Evolutionary conservation across 2,113 vertebrate species (phyloP).

Genomic region (Speoplatyrhinus poulsoni): DNA sequence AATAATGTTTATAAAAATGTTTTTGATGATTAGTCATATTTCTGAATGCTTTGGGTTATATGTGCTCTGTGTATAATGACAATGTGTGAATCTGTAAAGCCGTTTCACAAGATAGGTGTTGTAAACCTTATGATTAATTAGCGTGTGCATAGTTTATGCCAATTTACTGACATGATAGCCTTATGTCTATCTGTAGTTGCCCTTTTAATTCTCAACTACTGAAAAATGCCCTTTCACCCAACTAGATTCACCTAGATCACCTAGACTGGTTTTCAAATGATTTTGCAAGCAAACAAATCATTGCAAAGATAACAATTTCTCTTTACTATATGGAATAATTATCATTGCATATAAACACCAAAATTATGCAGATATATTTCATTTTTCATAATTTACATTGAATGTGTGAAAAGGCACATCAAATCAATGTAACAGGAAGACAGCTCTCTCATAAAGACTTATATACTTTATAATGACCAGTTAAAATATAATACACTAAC

Average conservation of each 20-base stretch:
- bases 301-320: constrained; percentile 19
- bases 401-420: constrained; percentile 68
- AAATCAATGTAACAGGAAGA: constrained; percentile 47
- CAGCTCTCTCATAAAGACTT: constrained; percentile 55
- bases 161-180: neutral
- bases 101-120: too few relatives aligned
- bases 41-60: too few relatives aligned
- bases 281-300: neutral
- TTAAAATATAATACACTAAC: constrained; percentile 38
- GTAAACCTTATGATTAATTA: neutral
- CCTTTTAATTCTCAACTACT: neutral
- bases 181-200: neutral
- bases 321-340: constrained; percentile 46
- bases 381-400: constrained; percentile 45
- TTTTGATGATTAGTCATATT: too few relatives aligned
- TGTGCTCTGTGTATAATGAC: too few relatives aligned
- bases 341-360: constrained; percentile 48
- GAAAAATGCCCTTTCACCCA: constrained; percentile 1
- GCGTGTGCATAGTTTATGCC: neutral
- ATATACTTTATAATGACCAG: constrained; percentile 51
- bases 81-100: too few relatives aligned
- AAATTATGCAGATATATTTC: constrained; percentile 30
- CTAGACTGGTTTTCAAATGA: too few relatives aligned
- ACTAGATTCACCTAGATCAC: neutral
- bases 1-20: too few relatives aligned